Base-by-base conservation (phyloP, 2,888 invertebrate genomes). In the Pterostichus niger region DNA sequence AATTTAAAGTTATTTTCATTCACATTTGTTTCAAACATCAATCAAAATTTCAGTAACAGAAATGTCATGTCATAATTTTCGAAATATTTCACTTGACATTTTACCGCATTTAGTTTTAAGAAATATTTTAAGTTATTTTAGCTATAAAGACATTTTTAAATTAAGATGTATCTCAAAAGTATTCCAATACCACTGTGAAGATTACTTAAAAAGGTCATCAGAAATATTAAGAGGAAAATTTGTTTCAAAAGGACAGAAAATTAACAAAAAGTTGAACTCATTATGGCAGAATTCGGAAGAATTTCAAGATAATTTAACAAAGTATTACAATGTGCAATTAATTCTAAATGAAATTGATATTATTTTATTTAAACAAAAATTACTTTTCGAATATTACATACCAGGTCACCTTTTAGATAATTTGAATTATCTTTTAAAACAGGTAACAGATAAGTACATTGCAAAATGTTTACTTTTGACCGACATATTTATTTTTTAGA, bases 91-190 rank as follows among this genome's bases (percentile, higher is more conserved):
- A 61, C 35, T 76, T 33, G 40, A 35, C 24, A 73, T 9, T 64
- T 68, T 76, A 7, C 82, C 82, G 49, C 31, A 75, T 75, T 31
- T 75, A 59, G 82, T 68, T 10, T 6, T 83, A 77, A 35, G 15
- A 61, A 77, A 52, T 11, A 52, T 83, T 11, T 49, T 83, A 54
- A 49, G 31, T 15, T 59, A 82, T 56, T 61, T 82, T 13, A 75
- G 35, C 75, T 82, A 59, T 13, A 73, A 73, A 75, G 75, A 82
- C 3, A 75, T 82, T 13, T 82, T 59, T 31, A 35, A 13, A n/a
- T 73, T 75, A 44, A 44, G 82, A 75, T 15, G n/a, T 46, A 33
- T 75, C 3, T 71, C 56, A 24, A 82, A 44, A 82, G 13, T 13
- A 13, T 75, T 73, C n/a, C 40, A 59, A 17, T 10, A n/a, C 7